Conservation (phyloP, 1,140 invertebrate genomes). For the Riptortus pedestris region DNA sequence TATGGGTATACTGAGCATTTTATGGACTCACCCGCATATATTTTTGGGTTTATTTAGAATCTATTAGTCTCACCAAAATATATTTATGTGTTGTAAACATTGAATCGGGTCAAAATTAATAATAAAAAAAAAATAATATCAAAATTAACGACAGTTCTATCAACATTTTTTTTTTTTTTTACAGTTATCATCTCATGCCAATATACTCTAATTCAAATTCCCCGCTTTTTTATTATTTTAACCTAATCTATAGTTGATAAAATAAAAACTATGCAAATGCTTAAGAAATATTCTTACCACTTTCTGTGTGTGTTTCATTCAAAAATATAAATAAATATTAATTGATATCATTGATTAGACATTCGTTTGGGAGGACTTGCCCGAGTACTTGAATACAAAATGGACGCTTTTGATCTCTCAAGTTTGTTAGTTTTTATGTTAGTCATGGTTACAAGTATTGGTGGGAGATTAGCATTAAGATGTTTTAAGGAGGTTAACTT, state of each 20-base stretch:
- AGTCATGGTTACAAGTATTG: neutral
- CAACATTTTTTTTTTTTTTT: too few species aligned
- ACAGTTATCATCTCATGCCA: too few species aligned
- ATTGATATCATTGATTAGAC: conserved; percentile 7
- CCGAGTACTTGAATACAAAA: neutral
- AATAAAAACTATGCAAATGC: neutral
- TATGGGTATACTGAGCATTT: too few species aligned
- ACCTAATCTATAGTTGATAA: neutral
- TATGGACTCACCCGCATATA: too few species aligned
- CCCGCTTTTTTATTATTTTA: neutral
- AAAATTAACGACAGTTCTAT: too few species aligned
- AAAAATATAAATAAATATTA: neutral
- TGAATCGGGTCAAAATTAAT: too few species aligned
- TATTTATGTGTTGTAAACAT: too few species aligned
- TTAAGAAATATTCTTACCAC: neutral
- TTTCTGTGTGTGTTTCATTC: neutral
- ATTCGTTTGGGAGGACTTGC: conserved; percentile 2
- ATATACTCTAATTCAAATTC: neutral
- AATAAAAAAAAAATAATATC: too few species aligned
- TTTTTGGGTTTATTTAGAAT: too few species aligned
- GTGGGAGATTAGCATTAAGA: neutral
- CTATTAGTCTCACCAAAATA: too few species aligned
- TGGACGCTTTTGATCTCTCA: conserved; percentile 13
- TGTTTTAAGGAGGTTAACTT: neutral
- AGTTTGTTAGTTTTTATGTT: conserved; percentile 6